Base-by-base conservation (phyloP, 2,888 invertebrate species). In the Seladonia tumulorum region DNA sequence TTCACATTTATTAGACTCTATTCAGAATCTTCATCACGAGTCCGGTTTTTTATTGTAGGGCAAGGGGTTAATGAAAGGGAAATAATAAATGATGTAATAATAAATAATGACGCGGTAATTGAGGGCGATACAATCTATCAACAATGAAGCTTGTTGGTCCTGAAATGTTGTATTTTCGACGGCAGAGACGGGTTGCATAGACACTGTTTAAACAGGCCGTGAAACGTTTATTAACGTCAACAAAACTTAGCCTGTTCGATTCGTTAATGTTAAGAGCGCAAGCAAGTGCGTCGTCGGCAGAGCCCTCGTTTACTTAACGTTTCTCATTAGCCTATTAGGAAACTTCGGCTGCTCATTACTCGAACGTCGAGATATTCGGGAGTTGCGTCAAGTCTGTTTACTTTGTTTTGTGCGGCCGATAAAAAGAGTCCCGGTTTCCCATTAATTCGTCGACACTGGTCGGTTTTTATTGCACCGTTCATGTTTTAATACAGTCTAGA, bases 321-420 rank as follows among this genome's bases (percentile, higher is more conserved):
- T 80, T 87, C 83, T 87, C 87, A 81, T 87, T 87, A 87, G 83
- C 78, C 80, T 63, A 83, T 70, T 76, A 83, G 81, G 42, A 72
- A 87, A 82, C 80, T 83, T 87, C 49, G 63, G 72, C 45, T 39
- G 78, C 83, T 83, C 77, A 71, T 86, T 79, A 86, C 72, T 16
- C 68, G 25, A 76, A 76, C 60, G 45, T 57, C 35, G 53, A 75
- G 35, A 68, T 72, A 80, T 80, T 71, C 35, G 78, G 66, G 78
- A 81, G 76, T 85, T 72, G 47, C 75, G 70, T 25, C 66, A 45
- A 66, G 72, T 79, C 63, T 35, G 63, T 63, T 47, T 39, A 53
- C 53, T 79, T 80, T 68, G 45, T 71, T 78, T 77, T 78, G 68
- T 71, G 35, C 49, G 45, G 25, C n/a, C 71, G 29, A 76, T 85